These are phyloP conservation scores for Cyphomyrus plagiostoma DNA, from an alignment of 2,113 vertebrate genomes.

Conservation along the genomic window DNA sequence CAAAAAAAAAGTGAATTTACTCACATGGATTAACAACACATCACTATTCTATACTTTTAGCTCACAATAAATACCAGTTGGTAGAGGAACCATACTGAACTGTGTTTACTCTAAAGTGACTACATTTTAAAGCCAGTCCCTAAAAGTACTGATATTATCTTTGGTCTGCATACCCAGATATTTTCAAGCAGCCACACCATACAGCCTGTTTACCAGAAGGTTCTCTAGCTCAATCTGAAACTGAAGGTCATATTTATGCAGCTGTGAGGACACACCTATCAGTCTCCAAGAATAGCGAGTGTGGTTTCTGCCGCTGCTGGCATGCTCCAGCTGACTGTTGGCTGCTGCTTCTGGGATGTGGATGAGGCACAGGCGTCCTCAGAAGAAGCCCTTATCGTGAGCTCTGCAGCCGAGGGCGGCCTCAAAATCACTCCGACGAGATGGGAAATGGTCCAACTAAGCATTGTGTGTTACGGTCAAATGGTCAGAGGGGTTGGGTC, in stretches of 20 bases:
- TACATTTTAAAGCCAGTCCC: background rate
- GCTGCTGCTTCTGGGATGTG: background rate
- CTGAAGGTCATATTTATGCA: constrained; percentile 20
- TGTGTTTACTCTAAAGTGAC: background rate
- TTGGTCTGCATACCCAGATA: background rate
- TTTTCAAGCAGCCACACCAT: background rate
- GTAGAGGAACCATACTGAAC: background rate
- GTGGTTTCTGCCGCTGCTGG: constrained; percentile 2
- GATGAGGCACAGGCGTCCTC: background rate
- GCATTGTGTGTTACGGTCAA: background rate
- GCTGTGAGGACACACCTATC: constrained; percentile 31
- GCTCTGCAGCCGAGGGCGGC: background rate
- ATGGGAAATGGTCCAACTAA: background rate
- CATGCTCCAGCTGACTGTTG: background rate
- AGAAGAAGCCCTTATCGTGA: background rate
- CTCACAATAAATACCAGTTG: background rate
- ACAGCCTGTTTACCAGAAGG: background rate
- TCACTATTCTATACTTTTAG: background rate
- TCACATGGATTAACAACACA: background rate
- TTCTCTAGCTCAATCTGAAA: background rate
- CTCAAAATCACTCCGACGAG: background rate
- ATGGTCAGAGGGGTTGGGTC: background rate
- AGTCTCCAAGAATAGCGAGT: constrained; percentile 19
- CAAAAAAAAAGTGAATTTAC: background rate
- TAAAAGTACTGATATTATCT: background rate